These are phyloP conservation scores for Agriopis marginaria DNA, from an alignment of 2,888 invertebrate genomes.

Conservation along the genomic window DNA sequence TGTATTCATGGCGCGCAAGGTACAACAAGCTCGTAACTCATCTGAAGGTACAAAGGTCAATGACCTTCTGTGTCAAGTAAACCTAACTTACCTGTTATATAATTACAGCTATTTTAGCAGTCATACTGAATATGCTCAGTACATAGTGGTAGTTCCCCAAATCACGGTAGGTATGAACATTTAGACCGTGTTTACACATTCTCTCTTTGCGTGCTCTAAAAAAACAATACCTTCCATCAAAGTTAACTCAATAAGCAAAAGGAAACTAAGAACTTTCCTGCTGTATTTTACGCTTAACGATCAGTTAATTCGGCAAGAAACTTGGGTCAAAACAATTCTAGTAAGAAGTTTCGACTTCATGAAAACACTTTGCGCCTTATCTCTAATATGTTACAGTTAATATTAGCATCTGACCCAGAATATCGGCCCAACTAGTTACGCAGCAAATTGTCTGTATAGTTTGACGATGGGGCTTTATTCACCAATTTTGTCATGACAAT, in stretches of 20 bases:
- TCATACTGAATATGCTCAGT: neutral
- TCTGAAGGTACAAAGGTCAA: neutral
- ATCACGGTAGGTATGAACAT: no score
- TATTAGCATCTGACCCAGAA: conserved; percentile 23
- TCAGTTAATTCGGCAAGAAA: conserved; percentile 18
- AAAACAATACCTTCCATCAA: conserved; percentile 10
- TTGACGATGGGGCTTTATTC: neutral
- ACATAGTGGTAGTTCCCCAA: neutral
- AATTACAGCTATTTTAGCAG: neutral
- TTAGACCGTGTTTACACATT: no score
- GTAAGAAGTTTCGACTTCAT: conserved; percentile 7
- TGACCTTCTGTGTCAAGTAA: neutral
- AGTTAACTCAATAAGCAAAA: conserved; percentile 6
- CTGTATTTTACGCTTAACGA: conserved; percentile 10
- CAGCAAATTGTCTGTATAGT: conserved; percentile 5
- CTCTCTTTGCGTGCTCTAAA: neutral
- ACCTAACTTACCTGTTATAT: neutral
- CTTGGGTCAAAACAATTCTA: conserved; percentile 9
- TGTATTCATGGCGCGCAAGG: conserved; percentile 2
- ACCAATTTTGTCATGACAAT: no score
- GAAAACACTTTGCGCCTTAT: conserved; percentile 25
- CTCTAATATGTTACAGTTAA: conserved; percentile 24
- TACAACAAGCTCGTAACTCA: conserved; percentile 7
- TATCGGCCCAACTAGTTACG: conserved; percentile 17
- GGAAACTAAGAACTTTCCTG: neutral